Evolutionary conservation across 2,888 invertebrate genomes (phyloP).

Genomic region (Adelphocoris suturalis): DNA sequence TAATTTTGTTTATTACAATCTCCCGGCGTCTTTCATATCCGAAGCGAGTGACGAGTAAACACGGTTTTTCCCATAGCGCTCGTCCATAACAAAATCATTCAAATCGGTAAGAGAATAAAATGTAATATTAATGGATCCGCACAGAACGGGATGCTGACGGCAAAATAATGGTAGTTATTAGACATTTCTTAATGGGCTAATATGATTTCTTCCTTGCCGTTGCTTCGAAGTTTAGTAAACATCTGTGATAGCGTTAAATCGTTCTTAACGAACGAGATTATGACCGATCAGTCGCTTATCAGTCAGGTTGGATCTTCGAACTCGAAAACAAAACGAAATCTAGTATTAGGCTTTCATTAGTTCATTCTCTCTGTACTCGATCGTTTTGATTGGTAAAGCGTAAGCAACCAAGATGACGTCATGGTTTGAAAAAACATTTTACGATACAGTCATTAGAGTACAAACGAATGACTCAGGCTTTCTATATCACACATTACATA

Average conservation of each 20-base stretch:
- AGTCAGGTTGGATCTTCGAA: background rate
- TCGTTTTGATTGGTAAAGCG: no score
- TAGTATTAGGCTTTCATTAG: no score
- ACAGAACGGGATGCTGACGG: slow-evolving; percentile 12
- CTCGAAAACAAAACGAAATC: background rate
- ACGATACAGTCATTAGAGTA: no score
- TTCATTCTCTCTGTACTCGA: no score
- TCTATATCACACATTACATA: no score
- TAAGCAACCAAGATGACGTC: no score
- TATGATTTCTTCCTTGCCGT: background rate
- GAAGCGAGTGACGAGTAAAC: background rate
- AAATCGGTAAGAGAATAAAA: background rate
- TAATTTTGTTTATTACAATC: background rate
- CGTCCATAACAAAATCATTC: slow-evolving; percentile 26
- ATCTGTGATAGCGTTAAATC: background rate
- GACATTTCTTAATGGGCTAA: slow-evolving; percentile 12
- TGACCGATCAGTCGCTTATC: background rate
- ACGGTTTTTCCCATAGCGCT: slow-evolving; percentile 7
- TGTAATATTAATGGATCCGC: slow-evolving; percentile 11
- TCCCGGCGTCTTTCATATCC: background rate
- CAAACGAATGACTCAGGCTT: no score
- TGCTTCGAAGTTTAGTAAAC: background rate
- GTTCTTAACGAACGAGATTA: background rate
- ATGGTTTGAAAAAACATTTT: no score
- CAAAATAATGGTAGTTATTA: slow-evolving; percentile 36